phyloP scores from a whole-genome alignment of 2,888 invertebrate species.

The Hirtodrosophila cameraria region DNA sequence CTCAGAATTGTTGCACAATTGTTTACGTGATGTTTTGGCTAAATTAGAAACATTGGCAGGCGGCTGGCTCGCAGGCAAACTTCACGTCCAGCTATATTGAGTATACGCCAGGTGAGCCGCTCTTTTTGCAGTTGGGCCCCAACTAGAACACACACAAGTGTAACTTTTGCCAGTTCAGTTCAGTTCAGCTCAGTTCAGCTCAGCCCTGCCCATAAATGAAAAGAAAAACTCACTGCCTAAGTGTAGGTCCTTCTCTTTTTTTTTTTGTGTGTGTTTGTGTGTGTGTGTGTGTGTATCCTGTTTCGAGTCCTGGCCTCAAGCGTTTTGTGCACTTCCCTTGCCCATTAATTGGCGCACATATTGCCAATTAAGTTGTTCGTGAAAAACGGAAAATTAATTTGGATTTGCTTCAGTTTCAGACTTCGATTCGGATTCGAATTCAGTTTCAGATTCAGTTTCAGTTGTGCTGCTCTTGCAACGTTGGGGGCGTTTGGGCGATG shows the following conservation, averaged over 20 bases:
- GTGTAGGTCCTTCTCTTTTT: neutral
- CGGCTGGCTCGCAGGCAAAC: conserved; percentile 26
- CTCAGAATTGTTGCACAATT: conserved; percentile 66
- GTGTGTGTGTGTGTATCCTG: no score
- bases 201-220: no score
- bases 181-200: neutral
- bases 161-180: conserved; percentile 46
- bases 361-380: conserved; percentile 69
- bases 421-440: conserved; percentile 32
- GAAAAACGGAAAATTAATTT: conserved; percentile 77
- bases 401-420: conserved; percentile 54
- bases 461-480: conserved; percentile 11
- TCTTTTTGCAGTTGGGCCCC: conserved; percentile 12
- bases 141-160: conserved; percentile 56
- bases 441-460: conserved; percentile 15
- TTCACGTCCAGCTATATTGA: conserved; percentile 40
- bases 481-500: conserved; percentile 16
- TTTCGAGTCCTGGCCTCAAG: conserved; percentile 38
- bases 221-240: neutral
- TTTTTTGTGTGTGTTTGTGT: neutral
- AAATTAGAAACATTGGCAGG: conserved; percentile 67
- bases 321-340: conserved; percentile 40
- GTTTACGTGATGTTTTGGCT: conserved; percentile 77
- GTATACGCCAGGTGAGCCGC: conserved; percentile 49
- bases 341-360: conserved; percentile 73